Evolutionary conservation across 92 coral and sea anemone genomes (phyloP), one percentile per base, ranked within the genome.

Genomic region (Zoanthus solanderi): DNA sequence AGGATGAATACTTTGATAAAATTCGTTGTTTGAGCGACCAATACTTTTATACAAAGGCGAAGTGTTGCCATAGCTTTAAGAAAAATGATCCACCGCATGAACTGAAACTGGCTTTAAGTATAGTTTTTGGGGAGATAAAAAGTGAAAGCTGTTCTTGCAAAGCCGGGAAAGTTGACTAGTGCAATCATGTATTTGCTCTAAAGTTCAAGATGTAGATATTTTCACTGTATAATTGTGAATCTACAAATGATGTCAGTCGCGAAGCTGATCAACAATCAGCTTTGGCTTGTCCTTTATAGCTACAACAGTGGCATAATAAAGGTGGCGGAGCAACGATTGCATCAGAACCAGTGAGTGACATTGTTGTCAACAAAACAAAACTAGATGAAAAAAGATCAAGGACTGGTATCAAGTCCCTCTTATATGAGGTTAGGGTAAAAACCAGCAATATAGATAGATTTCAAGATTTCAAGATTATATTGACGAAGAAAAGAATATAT

Each of bases 151-250:
- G 90, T 56, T 48, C 90, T 14, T 90, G 92, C 85, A 83, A 85
- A 30, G 89, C 92, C 23, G 90, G 89, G 7, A 85, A 90, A 32
- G 89, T 31, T 77, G 92, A 89, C 12, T 56, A 44, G 16, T 67
- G 92, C 66, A 89, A 89, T 15, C 86, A 90, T 72, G 73, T 89
- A 2, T 72, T 75, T 2, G 92, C 88, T 32, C 53, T 89, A 31
- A 84, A 75, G 88, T 77, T 89, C 78, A 84, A 84, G 74, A 15
- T 58, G 10, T 90, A 93, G 87, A 90, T 84, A 84, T 90, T 73
- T 65, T 48, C 90, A 30, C 71, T 93, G n/a, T 79, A 8, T 84
- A 80, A 75, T 60, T 80, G 85, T 30, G 56, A 47, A 57, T n/a
- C 74, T 42, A 84, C 86, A 0, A 45, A 31, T 5, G 91, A 88